Conservation (phyloP, 2,888 invertebrate species). For the Allolobophora icterica region DNA sequence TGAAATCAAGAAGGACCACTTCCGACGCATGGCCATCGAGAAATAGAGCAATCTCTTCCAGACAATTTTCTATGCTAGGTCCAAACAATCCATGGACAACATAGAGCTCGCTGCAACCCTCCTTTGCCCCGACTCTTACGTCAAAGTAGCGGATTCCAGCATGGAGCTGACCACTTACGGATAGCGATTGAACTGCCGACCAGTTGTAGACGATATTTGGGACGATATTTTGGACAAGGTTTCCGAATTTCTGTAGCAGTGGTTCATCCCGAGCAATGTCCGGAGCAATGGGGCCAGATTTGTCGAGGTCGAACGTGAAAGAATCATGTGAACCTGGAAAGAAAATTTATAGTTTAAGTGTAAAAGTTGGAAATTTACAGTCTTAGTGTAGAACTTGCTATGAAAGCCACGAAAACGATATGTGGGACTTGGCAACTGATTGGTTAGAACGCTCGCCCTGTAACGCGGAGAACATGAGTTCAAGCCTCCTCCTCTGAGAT, state of each 20-base stretch:
- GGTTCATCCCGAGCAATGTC: neutral
- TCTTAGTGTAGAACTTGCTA: no score
- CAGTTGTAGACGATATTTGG: neutral
- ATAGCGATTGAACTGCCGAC: neutral
- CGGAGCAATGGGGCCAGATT: neutral
- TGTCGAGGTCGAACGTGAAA: neutral
- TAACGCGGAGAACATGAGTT: no score
- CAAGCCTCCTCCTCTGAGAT: no score
- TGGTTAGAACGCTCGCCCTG: no score
- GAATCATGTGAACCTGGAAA: neutral
- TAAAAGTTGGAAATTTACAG: no score
- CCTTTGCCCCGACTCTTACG: neutral
- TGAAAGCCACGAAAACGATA: no score
- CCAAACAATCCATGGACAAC: constrained; percentile 3
- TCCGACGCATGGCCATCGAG: neutral
- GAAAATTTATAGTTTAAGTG: no score
- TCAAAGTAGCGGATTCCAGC: neutral
- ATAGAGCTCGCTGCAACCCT: neutral
- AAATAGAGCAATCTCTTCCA: constrained; percentile 3
- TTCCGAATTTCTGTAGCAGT: neutral
- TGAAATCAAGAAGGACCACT: constrained; percentile 12
- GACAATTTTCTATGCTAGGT: neutral
- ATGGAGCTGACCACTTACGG: neutral
- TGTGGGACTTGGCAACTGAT: no score
- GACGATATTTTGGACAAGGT: neutral